phyloP scores from a whole-genome alignment of 2,888 invertebrate genomes.

The Cheilosia scutellata region DNA sequence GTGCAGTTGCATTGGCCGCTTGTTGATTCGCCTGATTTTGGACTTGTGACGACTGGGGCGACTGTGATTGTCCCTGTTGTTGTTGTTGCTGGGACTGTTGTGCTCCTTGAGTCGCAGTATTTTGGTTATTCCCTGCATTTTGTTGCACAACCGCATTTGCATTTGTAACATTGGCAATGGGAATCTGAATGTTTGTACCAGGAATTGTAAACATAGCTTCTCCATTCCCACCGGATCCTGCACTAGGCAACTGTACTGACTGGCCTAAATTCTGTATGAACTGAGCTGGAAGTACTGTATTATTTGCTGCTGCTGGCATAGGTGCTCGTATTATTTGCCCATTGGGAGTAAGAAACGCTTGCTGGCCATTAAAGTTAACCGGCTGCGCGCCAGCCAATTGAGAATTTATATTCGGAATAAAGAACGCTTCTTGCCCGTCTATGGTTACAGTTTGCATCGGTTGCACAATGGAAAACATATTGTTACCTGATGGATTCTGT shows the following conservation, averaged over 20 bases:
- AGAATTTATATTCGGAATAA: constrained; percentile 91
- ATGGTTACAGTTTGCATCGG: constrained; percentile 96
- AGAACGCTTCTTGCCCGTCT: constrained; percentile 96
- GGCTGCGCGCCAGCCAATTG: constrained; percentile 84
- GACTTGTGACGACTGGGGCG: constrained; percentile 75
- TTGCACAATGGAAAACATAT: constrained; percentile 86
- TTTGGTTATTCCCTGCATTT: constrained; percentile 49
- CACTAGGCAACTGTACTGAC: constrained; percentile 89
- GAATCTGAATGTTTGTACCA: constrained; percentile 86
- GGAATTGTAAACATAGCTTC: constrained; percentile 86
- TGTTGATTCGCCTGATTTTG: constrained; percentile 77
- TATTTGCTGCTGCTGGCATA: constrained; percentile 80
- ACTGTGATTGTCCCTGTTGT: constrained; percentile 74
- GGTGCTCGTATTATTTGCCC: constrained; percentile 92
- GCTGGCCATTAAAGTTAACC: constrained; percentile 85
- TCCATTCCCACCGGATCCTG: constrained; percentile 66
- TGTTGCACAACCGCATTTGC: constrained; percentile 78
- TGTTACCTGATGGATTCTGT: constrained; percentile 79
- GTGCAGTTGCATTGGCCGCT: constrained; percentile 76
- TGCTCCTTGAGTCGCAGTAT: constrained; percentile 81
- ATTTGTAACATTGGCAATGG: constrained; percentile 81
- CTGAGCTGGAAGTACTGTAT: constrained; percentile 86
- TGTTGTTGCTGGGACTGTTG: constrained; percentile 79
- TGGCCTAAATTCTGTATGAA: constrained; percentile 89
- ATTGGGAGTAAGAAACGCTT: constrained; percentile 85